Evolutionary conservation across 2,113 vertebrate genomes (phyloP).

Genomic region (Cacatua alba): DNA sequence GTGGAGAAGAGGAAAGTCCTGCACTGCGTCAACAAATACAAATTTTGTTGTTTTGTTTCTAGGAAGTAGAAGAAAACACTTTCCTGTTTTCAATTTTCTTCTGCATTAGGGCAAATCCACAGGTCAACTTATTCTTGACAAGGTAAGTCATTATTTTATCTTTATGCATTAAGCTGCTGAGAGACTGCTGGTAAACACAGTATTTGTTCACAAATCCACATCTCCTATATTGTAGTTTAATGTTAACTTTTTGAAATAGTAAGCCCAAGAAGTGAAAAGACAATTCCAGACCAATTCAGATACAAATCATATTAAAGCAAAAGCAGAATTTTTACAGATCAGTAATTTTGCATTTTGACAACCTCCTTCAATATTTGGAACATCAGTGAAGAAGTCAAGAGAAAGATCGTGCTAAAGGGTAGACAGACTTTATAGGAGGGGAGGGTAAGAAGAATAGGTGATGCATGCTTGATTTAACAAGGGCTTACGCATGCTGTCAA

Average conservation of each 20-base stretch:
- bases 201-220: neutral
- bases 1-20: neutral
- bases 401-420: neutral
- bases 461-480: neutral
- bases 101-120: neutral
- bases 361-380: rapidly evolving
- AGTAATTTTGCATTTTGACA: neutral
- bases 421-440: neutral
- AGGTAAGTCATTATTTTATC: neutral
- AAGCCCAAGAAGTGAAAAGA: neutral
- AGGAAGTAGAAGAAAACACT: neutral
- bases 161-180: neutral
- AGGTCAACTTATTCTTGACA: neutral
- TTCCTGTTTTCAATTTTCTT: neutral
- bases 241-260: neutral
- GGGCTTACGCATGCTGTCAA: neutral
- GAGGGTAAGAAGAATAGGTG: neutral
- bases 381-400: neutral
- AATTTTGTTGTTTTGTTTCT: neutral
- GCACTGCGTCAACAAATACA: neutral
- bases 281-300: neutral
- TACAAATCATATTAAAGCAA: neutral
- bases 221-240: neutral
- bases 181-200: neutral
- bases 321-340: neutral